Base-by-base conservation (phyloP, 2,797 vertebrate genomes). In the Gallinago nigripennis region DNA sequence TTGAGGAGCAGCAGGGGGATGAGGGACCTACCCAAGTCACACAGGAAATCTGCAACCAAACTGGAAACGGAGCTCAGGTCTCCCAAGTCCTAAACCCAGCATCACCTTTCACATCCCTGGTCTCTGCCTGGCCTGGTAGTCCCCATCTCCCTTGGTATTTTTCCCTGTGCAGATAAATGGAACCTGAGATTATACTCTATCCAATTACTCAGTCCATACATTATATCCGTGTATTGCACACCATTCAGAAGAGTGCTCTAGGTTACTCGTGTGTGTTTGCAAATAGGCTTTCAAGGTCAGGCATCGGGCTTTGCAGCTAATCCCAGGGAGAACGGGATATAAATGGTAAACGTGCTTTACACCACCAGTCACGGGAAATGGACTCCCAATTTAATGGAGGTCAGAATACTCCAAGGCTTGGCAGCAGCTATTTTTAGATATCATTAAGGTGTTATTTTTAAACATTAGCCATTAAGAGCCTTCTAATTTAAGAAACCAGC, bases 371-470 rank as follows among this genome's bases (percentile, higher is more conserved):
- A 80, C 4, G 95, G 91, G 88, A 94, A 96, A 92, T 11, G 66
- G 89, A 80, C 64, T 89, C 53, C 66, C 33, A 12, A 17, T 82
- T 91, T 92, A 94, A 84, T 85, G 83, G 90, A 93, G 77, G 90
- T 94, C 97, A 94, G 45, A 95, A 92, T 91, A 91, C 95, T 95
- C 92, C 28, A 17, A 53, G 68, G 86, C 92, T 88, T 65, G 53
- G 66, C 65, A 82, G 87, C 50, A 81, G 87, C 95, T 98, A 98
- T 98, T 97, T 98, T 98, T 98, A 97, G 98, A 75, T 46, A 53
- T 88, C 94, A 96, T 97, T 98, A 97, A 92, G 86, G 78, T 73
- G 92, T 96, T 98, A 97, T 98, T 98, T 98, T 98, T 97, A 97
- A 95, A 93, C 90, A 50, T 63, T 88, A 84, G 90, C 94, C 73